Evolutionary conservation across 1,140 invertebrate species (phyloP), one percentile per base, ranked within the genome.

Genomic region (Pseudomyrmex pallidus): DNA sequence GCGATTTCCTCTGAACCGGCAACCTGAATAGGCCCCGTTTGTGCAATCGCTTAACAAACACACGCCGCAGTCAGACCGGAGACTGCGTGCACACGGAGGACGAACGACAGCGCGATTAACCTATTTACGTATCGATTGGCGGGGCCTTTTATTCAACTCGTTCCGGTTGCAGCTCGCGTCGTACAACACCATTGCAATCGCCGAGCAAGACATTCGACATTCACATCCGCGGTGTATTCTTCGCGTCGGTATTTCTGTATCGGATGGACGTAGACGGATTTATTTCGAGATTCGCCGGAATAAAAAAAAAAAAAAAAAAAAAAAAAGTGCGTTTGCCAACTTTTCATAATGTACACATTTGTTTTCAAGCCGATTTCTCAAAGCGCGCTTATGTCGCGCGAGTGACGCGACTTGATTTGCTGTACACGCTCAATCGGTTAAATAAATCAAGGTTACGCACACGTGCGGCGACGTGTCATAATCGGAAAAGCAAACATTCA

Each of bases 1-100:
- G 87, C 83, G 85, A 92, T 91, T 91, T 91, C 91, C 89, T 88
- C 85, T 89, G 54, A 84, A 74, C 15, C 82, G 76, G 82, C 73
- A 77, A 85, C 83, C 83, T 87, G 84, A 91, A 91, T 89, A 89
- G 86, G 17, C 35, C 5, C 68, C 80, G 70, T 82, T 87, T 87
- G 76, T 89, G 44, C n/a, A 86, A 63, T 62, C 52, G 10, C 17
- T 64, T 82, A 73, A 56, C 61, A 62, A 17, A 1, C 56, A 17
- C 12, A 76, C 35, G 5, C 35, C 35, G 35, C 35, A 48, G 20
- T 17, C 57, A 35, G 59, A 35, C 54, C 59, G 25, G 74, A 74
- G 74, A 50, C 57, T 59, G 57, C 82, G 35, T 35, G 66, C 80
- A 54, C 66, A 25, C 62, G 73, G 54, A 87, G 86, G 64, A 85